A percentile compares a stretch with the other conserved stretches of the same genome.
phyloP scores from a whole-genome alignment of 1,140 invertebrate genomes.

The Drosophila teissieri region DNA sequence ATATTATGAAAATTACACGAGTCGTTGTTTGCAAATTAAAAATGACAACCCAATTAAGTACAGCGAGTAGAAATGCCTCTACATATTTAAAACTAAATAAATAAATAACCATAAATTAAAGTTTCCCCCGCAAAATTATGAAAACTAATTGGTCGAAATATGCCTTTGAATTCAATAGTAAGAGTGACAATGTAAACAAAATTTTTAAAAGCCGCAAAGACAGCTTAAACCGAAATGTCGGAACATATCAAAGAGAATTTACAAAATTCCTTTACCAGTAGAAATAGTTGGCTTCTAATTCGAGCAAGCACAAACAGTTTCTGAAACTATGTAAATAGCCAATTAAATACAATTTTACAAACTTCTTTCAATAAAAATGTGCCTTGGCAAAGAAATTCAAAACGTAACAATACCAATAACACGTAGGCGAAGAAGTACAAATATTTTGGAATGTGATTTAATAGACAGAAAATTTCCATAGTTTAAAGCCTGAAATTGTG shows the following conservation, averaged over 20 bases:
- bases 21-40: not conserved
- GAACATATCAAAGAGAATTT: not conserved
- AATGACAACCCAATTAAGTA: not conserved
- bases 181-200: not conserved
- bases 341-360: no score
- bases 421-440: no score
- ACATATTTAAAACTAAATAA: not conserved
- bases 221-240: not conserved
- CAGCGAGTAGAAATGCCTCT: not conserved
- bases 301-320: not conserved
- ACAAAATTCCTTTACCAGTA: not conserved
- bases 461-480: not conserved
- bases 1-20: not conserved
- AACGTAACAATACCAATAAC: no score
- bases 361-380: no score
- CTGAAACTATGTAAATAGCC: no score
- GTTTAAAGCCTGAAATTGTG: not conserved
- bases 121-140: not conserved
- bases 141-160: constrained; percentile 5
- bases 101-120: not conserved
- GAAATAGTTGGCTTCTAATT: not conserved
- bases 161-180: not conserved
- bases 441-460: not conserved
- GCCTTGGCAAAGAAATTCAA: no score
- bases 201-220: not conserved